Base-by-base conservation (phyloP, 1,140 invertebrate genomes). In the Papilio xuthus region DNA sequence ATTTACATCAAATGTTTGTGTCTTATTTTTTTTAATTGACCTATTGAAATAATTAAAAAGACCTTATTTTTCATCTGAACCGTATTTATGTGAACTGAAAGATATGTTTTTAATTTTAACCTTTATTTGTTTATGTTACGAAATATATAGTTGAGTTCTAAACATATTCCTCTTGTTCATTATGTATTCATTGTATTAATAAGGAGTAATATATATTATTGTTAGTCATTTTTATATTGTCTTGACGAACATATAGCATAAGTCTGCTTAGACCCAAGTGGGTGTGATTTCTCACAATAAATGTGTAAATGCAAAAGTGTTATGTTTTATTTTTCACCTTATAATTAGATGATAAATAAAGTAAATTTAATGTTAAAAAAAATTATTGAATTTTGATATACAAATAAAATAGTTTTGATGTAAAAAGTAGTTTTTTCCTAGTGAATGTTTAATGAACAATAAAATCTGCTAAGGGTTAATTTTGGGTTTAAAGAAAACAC, bases 171-270 rank as follows among this genome's bases (percentile, higher is more conserved):
- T 13, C 26, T 9, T 60, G 26, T 67, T 26, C 4, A 15, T 63
- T 63, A 63, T 63, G 26, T 63, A 63, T 63, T 28, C 60, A 63
- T 67, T 67, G 26, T 67, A 73, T 28, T 42, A 73, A 15, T 56
- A 56, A 56, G 73, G n/a, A 75, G 73, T 75, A 75, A 75, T 75
- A 75, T 75, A 74, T 74, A 74, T 28, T 74, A 75, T 75, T 75
- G 50, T 75, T 75, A 56, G 53, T 56, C 26, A 75, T 75, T 75
- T 74, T 75, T 75, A 75, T 75, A 75, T 75, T 75, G 15, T 56
- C 73, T 56, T 75, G 73, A 75, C 72, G 23, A 74, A 74, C 73
- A 75, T 73, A 67, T 50, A 73, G 71, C n/a, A 37, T 75, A 75
- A 75, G 73, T 75, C 47, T 20, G 73, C 50, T 75, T 75, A 56